A percentile compares a stretch with the other conserved stretches of the same genome.
Evolutionary conservation across 2,888 invertebrate genomes (phyloP).

Genomic region (Icerya purchasi): DNA sequence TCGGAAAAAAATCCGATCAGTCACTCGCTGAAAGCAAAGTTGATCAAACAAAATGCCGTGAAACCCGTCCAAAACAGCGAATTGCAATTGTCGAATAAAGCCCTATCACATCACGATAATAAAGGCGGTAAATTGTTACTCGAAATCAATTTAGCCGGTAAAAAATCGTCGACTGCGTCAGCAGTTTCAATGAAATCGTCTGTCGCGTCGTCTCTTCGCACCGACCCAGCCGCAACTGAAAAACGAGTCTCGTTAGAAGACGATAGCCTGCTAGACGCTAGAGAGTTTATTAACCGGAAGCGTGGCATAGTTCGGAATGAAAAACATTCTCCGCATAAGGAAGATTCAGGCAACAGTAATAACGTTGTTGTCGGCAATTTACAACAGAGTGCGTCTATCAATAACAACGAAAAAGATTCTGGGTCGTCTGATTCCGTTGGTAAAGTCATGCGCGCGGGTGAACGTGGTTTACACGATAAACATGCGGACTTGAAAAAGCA

Average conservation of each 20-base stretch:
- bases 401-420: not conserved
- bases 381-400: not conserved
- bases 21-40: not conserved
- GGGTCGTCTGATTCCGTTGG: not conserved
- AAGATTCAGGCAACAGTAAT: not conserved
- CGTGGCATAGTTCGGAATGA: not conserved
- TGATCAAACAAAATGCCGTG: not conserved
- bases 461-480: not conserved
- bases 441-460: not conserved
- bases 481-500: not conserved
- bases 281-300: conserved; percentile 10
- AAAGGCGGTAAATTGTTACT: not conserved
- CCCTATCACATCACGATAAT: not conserved
- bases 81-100: not conserved
- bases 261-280: conserved; percentile 2
- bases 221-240: not conserved
- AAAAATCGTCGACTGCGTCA: not conserved
- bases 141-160: not conserved
- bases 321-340: not conserved
- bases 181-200: not conserved
- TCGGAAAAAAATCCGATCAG: not conserved
- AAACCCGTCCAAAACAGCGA: not conserved
- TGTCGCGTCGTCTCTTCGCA: not conserved
- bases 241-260: not conserved
- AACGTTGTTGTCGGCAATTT: not conserved